These are phyloP conservation scores for Bibio marci DNA, from an alignment of 2,888 invertebrate genomes.

Conservation along the genomic window DNA sequence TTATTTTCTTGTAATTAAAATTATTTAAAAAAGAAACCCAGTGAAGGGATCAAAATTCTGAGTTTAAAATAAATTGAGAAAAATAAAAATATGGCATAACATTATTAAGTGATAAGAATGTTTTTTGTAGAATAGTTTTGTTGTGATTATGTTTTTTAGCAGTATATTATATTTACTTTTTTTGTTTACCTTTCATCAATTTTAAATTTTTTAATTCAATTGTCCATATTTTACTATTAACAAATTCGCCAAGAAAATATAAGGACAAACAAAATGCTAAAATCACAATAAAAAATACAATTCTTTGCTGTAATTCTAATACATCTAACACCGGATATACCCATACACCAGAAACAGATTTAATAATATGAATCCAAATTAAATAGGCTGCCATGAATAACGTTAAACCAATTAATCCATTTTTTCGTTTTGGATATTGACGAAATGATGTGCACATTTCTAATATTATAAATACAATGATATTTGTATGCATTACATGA, in stretches of 20 bases:
- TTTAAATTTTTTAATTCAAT: slow-evolving; percentile 36
- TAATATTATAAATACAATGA: slow-evolving; percentile 57
- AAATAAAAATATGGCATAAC: too few species aligned
- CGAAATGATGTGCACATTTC: slow-evolving; percentile 63
- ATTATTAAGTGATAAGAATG: too few species aligned
- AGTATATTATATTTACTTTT: neutral
- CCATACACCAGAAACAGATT: slow-evolving; percentile 63
- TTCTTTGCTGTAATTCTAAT: slow-evolving; percentile 51
- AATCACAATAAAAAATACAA: slow-evolving; percentile 52
- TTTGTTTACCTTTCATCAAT: slow-evolving; percentile 24
- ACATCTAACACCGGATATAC: slow-evolving; percentile 81
- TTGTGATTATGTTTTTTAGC: too few species aligned
- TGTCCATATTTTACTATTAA: slow-evolving; percentile 59
- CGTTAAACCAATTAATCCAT: slow-evolving; percentile 43
- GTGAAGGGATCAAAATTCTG: too few species aligned
- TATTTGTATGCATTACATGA: slow-evolving; percentile 81
- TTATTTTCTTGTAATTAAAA: too few species aligned
- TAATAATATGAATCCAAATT: slow-evolving; percentile 64
- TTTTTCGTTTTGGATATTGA: slow-evolving; percentile 51
- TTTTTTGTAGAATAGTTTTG: too few species aligned
- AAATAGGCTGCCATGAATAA: slow-evolving; percentile 54
- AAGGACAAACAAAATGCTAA: slow-evolving; percentile 40
- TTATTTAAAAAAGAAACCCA: too few species aligned
- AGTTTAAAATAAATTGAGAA: too few species aligned
- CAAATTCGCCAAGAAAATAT: slow-evolving; percentile 54